Conservation (phyloP, 2,113 vertebrate species). For the Telmatochromis brichardi region DNA sequence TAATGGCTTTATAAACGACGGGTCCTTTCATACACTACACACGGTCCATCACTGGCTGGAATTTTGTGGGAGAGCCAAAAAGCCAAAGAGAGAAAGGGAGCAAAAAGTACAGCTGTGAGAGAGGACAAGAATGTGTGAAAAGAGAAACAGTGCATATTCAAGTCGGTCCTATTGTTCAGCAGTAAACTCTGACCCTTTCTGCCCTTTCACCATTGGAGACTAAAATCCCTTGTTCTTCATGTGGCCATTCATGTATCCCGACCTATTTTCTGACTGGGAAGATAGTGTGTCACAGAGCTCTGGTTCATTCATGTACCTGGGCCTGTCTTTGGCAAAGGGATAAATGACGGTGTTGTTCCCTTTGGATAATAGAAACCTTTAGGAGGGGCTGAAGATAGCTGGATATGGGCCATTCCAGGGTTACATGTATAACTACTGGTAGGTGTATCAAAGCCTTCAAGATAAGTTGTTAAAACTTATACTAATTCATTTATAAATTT, state of each 20-base stretch:
- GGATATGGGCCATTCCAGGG: constrained; percentile 11
- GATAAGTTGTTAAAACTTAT: neutral
- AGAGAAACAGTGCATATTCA: constrained; percentile 23
- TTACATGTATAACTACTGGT: constrained; percentile 36
- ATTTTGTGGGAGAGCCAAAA: constrained; percentile 46
- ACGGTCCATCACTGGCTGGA: constrained; percentile 63
- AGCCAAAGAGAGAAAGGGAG: constrained; percentile 12
- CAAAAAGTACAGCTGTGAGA: constrained; percentile 27
- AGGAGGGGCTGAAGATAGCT: constrained; percentile 19
- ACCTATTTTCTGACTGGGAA: constrained; percentile 53
- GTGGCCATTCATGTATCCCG: constrained; percentile 39
- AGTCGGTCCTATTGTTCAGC: constrained; percentile 14
- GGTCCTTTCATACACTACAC: constrained; percentile 60
- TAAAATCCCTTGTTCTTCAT: constrained; percentile 38
- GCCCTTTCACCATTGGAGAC: constrained; percentile 10
- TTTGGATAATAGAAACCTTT: constrained; percentile 53
- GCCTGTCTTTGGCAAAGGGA: constrained; percentile 50
- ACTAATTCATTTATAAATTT: neutral
- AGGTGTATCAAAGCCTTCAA: neutral
- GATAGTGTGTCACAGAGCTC: constrained; percentile 61
- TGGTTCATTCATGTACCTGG: constrained; percentile 48
- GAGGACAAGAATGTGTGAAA: constrained; percentile 26
- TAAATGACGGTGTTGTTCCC: constrained; percentile 70
- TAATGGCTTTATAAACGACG: constrained; percentile 75
- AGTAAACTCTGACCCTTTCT: constrained; percentile 23